Conservation (phyloP, 2,113 vertebrate species). For the Equus quagga region DNA sequence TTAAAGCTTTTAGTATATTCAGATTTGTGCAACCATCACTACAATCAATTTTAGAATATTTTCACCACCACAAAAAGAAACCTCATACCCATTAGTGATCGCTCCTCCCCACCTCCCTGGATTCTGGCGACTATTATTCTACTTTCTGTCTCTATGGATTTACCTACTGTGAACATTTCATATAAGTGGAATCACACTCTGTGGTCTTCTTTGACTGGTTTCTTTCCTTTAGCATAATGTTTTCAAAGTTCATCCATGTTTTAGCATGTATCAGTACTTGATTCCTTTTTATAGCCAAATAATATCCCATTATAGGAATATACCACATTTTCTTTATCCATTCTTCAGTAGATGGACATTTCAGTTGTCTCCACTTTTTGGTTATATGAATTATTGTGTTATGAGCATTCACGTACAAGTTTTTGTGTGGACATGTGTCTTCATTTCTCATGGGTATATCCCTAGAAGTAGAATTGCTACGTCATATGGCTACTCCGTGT, state of each 20-base stretch:
- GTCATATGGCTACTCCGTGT: not conserved
- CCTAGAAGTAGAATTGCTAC: not conserved
- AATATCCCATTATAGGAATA: not conserved
- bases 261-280: not conserved
- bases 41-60: not conserved
- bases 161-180: not conserved
- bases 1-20: constrained; percentile 3
- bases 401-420: not conserved
- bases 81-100: not conserved
- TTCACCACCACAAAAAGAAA: not conserved
- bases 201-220: not conserved
- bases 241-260: not conserved
- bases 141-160: not conserved
- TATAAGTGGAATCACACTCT: not conserved
- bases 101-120: not conserved
- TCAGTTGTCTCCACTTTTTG: not conserved
- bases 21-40: not conserved
- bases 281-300: not conserved
- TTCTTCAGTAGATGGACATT: not conserved
- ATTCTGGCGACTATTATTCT: not conserved
- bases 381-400: not conserved
- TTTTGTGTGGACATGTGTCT: not conserved
- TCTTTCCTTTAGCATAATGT: not conserved
- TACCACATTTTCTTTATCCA: not conserved
- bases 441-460: not conserved